Evolutionary conservation across 1,140 invertebrate species (phyloP), one percentile per base, ranked within the genome.

Genomic region (Formica selysi): DNA sequence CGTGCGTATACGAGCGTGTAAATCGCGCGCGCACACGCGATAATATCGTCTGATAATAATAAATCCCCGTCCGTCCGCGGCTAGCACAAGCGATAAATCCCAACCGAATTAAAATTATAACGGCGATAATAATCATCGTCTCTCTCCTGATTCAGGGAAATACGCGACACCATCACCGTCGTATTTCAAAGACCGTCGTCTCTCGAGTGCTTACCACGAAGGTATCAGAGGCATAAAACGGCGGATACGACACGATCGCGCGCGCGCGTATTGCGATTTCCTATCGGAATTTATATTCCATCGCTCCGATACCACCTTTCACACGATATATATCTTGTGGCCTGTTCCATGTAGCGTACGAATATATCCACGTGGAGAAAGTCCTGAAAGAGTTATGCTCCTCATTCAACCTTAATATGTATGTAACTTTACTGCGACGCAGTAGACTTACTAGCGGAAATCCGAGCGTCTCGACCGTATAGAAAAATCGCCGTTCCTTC

Each of bases 1-100:
- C 76, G 76, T 67, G 61, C 54, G 76, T 81, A 61, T 84, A 88
- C 73, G 73, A 65, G 83, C 86, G 80, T 85, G 80, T 89, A 85
- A 89, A 89, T 87, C 76, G 86, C 73, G 32, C n/a, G 44, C 76
- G 65, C 65, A 5, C 38, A n/a, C 67, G 54, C 68, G 68, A 83
- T 83, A 83, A 83, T 80, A 36, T 62, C 36, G 78, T 11, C 64
- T 26, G 64, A 70, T 57, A 83, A 73, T 73, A 61, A 83, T 62
- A 74, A 74, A 83, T 83, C 79, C 68, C 26, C n/a, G 51, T 26
- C n/a, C 36, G 51, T n/a, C 51, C 79, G 48, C 13, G 54, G 38
- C 54, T 44, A 44, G n/a, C 68, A 32, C 54, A 44, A 32, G 68
- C 26, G 79, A 83, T 83, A 74, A 83, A 83, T 83, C 68, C 36